Evolutionary conservation across 64 coral and sea anemone species (phyloP), one percentile per base, ranked within the genome.

Genomic region (Actinia equina): DNA sequence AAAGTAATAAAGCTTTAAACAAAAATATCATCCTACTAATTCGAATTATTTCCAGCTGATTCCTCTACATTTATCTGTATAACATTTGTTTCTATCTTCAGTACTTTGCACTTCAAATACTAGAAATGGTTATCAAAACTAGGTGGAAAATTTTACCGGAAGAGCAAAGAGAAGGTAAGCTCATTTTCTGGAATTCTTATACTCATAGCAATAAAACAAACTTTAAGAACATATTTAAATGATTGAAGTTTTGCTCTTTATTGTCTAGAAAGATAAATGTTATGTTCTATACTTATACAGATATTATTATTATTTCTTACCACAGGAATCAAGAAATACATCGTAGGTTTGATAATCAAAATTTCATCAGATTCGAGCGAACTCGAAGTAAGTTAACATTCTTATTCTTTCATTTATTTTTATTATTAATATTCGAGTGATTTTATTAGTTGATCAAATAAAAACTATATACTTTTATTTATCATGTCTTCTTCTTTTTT

Each of bases 321-420:
- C 82, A 52, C 81, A 99, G 97, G 97, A 27, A 99, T 99, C 52
- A 99, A 99, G 86, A 95, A 99, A 77, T 99, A 95, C 61, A 99
- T 99, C 9, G 97, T 99, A 17, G 97, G 97, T 58, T 87, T 99
- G 63, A 92, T 99, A 83, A 99, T 99, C 82, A 99, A 99, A 83
- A 99, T 95, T 80, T 99, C 97, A 43, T 95, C 93, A 82, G 91
- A 92, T 30, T 80, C 86, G 18, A 89, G 90, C 43, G 76, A 89
- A 65, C 43, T 96, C 17, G 91, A 96, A 87, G 94, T 96, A 57
- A 25, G 91, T 83, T 83, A 25, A 18, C 62, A 14, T 65, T 74
- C 4, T 6, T 30, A 18, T 13, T 14, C 6, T 26, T 74, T 25
- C 25, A 11, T 41, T 74, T 74, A 2, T 74, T 74, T 74, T 41